These are phyloP conservation scores for Eulemur macaco DNA, from an alignment of 2,113 vertebrate species.

Conservation along the genomic window DNA sequence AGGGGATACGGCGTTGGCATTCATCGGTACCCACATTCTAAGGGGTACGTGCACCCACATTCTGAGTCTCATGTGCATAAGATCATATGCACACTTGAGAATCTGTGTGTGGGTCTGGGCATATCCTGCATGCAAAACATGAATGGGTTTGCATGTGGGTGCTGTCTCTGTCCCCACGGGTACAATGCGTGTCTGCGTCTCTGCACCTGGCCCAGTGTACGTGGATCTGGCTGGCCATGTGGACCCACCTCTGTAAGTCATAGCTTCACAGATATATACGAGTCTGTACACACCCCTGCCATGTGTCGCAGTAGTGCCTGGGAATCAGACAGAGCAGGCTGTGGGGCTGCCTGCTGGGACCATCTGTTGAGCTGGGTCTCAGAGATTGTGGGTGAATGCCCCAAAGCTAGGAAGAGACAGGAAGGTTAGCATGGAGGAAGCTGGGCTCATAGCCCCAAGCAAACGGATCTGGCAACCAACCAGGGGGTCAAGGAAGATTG, in stretches of 20 bases:
- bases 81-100: neutral
- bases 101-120: neutral
- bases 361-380: neutral
- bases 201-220: neutral
- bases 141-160: neutral
- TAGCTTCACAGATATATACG: neutral
- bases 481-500: neutral
- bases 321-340: neutral
- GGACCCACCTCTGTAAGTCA: neutral
- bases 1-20: neutral
- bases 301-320: neutral
- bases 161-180: neutral
- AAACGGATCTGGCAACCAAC: neutral
- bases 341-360: neutral
- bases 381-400: neutral
- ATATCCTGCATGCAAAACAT: neutral
- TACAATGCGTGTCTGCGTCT: neutral
- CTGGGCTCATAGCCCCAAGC: neutral
- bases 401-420: neutral
- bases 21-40: fast-evolving
- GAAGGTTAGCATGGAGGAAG: neutral
- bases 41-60: too few species aligned
- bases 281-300: neutral
- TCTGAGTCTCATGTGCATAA: neutral
- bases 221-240: neutral